These are phyloP conservation scores for Trichopria drosophilae DNA, from an alignment of 2,888 invertebrate species.

Conservation along the genomic window DNA sequence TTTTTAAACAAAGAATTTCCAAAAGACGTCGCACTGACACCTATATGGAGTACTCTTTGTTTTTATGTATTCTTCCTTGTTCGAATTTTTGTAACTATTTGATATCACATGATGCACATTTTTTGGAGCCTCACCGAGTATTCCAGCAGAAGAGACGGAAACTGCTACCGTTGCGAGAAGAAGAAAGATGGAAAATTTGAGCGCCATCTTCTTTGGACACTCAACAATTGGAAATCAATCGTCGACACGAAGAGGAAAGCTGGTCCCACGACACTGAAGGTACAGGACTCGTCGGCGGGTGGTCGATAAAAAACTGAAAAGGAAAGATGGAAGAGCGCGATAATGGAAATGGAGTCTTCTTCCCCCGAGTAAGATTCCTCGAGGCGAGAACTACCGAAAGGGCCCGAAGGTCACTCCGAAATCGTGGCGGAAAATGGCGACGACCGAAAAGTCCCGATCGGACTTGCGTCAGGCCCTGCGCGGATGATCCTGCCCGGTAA, in stretches of 20 bases:
- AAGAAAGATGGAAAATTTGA: constrained; percentile 40
- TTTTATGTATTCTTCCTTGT: constrained; percentile 1
- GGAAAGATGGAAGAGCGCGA: constrained; percentile 5
- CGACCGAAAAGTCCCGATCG: constrained; percentile 26
- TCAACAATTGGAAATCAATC: too few species aligned
- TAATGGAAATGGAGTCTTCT: constrained; percentile 1
- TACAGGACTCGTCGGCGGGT: background rate
- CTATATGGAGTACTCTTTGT: background rate
- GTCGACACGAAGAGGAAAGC: too few species aligned
- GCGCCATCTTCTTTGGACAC: too few species aligned
- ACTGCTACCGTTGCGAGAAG: constrained; percentile 43
- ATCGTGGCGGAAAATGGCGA: constrained; percentile 33
- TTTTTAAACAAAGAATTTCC: too few species aligned
- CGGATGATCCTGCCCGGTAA: constrained; percentile 51
- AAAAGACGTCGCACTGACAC: too few species aligned
- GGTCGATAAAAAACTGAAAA: background rate
- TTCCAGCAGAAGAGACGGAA: constrained; percentile 50
- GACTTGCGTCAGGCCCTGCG: constrained; percentile 14
- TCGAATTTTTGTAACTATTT: too few species aligned
- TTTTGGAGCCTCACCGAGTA: constrained; percentile 52
- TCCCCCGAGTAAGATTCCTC: constrained; percentile 1
- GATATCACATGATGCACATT: background rate
- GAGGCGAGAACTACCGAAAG: background rate
- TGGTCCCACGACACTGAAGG: constrained; percentile 4
- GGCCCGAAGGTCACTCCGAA: constrained; percentile 8